These are phyloP conservation scores for Slavum lentiscoides DNA, from an alignment of 2,888 invertebrate species.

Conservation along the genomic window DNA sequence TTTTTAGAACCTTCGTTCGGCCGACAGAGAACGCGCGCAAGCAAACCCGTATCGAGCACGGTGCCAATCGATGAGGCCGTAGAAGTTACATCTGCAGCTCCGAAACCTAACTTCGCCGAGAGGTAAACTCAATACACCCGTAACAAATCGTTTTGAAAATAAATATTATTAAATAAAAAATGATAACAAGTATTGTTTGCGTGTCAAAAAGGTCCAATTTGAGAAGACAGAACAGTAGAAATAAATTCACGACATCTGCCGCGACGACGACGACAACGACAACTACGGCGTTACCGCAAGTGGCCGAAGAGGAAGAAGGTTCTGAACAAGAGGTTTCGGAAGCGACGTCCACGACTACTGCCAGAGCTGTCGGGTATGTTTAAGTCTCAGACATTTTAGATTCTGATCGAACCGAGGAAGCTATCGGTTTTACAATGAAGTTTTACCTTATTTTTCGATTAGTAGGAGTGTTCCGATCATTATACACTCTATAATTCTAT, in stretches of 20 bases:
- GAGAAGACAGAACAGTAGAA: conserved; percentile 44
- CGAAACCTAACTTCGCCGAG: conserved; percentile 43
- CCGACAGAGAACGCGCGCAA: conserved; percentile 38
- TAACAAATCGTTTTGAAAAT: neutral
- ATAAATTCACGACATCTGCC: conserved; percentile 34
- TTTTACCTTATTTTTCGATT: too few relatives aligned
- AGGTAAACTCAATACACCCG: neutral
- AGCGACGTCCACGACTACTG: conserved; percentile 37
- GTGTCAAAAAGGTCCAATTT: conserved; percentile 18
- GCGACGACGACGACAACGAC: conserved; percentile 1
- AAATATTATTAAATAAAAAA: neutral
- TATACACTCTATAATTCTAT: too few relatives aligned
- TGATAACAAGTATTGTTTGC: too few relatives aligned
- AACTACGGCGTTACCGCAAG: neutral
- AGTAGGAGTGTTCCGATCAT: too few relatives aligned
- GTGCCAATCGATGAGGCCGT: conserved; percentile 32
- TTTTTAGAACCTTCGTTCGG: conserved; percentile 42
- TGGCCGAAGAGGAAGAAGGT: conserved; percentile 16
- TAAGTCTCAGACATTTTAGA: too few relatives aligned
- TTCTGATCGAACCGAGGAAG: too few relatives aligned
- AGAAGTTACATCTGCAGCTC: conserved; percentile 39
- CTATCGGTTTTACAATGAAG: too few relatives aligned
- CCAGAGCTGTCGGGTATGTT: conserved; percentile 29
- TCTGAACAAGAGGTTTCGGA: conserved; percentile 33
- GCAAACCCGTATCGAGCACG: conserved; percentile 36